Evolutionary conservation across 92 coral and sea anemone genomes (phyloP).

Genomic region (Chrysogorgia sp.): DNA sequence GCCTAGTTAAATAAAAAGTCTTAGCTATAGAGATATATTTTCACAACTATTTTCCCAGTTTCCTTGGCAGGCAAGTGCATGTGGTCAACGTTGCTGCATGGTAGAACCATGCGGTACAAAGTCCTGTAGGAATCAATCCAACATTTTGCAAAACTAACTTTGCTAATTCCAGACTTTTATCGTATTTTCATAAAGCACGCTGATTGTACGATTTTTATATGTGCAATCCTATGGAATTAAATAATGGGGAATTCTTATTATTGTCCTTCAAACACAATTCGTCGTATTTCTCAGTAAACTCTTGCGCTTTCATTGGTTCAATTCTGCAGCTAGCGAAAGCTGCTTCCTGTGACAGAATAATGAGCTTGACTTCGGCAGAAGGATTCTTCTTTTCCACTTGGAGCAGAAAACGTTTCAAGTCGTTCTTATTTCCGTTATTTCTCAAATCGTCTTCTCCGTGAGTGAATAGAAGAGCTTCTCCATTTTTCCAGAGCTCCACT

Average conservation of each 20-base stretch:
- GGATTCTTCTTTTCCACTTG: background rate
- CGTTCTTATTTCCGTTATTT: background rate
- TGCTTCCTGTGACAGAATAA: no score
- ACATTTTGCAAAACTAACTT: background rate
- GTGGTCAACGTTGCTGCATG: background rate
- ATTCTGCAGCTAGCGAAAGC: no score
- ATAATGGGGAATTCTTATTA: background rate
- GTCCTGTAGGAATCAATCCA: background rate
- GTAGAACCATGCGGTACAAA: constrained; percentile 3
- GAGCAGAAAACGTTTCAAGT: background rate
- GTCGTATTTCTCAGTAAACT: no score
- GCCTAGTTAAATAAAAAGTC: background rate
- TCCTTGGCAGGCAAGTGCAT: background rate
- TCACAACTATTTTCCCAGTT: background rate
- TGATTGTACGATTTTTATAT: background rate
- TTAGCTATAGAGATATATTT: background rate
- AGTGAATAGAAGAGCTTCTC: background rate
- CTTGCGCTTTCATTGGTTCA: no score
- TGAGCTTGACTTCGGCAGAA: no score
- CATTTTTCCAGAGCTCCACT: no score
- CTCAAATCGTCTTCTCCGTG: background rate
- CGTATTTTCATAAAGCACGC: background rate
- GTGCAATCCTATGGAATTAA: background rate
- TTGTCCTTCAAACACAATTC: background rate
- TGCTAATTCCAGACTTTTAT: constrained; percentile 9